Percentiles rank a stretch among this genome's conserved stretches.
These are phyloP conservation scores for Leptogaster cylindrica DNA, from an alignment of 2,888 invertebrate genomes.

Conservation along the genomic window DNA sequence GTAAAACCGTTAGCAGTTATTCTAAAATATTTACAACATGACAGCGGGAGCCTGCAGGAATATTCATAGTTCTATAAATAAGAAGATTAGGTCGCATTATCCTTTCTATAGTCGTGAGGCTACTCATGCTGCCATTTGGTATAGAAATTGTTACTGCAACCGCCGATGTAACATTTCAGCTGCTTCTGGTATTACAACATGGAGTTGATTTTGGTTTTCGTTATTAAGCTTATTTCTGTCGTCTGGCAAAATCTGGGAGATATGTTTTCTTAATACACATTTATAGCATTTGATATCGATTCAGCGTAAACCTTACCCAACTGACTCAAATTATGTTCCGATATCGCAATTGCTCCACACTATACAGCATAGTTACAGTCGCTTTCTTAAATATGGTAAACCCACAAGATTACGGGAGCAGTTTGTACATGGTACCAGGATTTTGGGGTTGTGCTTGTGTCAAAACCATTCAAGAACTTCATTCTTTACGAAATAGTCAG, in stretches of 20 bases:
- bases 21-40: too few species aligned
- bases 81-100: constrained; percentile 31
- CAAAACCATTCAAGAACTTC: constrained; percentile 16
- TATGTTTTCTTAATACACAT: constrained; percentile 37
- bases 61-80: constrained; percentile 31
- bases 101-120: constrained; percentile 27
- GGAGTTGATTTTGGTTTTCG: constrained; percentile 43
- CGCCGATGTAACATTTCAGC: constrained; percentile 37
- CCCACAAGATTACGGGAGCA: constrained; percentile 37
- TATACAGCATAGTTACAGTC: not conserved
- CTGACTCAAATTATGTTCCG: constrained; percentile 19
- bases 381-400: constrained; percentile 12
- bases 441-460: constrained; percentile 17
- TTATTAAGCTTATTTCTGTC: constrained; percentile 43
- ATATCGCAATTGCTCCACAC: not conserved
- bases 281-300: constrained; percentile 30
- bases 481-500: constrained; percentile 6
- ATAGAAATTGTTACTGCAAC: constrained; percentile 23
- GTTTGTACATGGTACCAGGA: constrained; percentile 17
- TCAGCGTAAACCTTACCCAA: constrained; percentile 2
- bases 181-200: constrained; percentile 21
- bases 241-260: constrained; percentile 28
- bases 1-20: too few species aligned
- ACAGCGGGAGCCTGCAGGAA: too few species aligned
- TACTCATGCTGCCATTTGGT: constrained; percentile 17